Conservation (phyloP, 2,888 invertebrate species). For the Siphonodentalium dalli region DNA sequence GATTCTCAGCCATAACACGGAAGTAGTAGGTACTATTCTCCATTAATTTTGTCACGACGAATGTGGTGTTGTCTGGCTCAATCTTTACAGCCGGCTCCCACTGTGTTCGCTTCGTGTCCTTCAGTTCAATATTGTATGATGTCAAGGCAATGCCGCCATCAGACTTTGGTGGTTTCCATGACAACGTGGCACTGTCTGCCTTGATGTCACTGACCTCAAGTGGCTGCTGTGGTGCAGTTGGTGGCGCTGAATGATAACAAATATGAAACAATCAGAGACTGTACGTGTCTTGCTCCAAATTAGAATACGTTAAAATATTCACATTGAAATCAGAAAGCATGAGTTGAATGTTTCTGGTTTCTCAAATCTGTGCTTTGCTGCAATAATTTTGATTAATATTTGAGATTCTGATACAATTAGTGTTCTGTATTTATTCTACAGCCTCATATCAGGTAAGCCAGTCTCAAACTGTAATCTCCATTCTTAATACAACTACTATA, state of each 20-base stretch:
- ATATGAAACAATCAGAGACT: no score
- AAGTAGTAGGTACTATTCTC: slow-evolving; percentile 93
- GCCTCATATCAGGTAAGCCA: no score
- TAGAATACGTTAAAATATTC: no score
- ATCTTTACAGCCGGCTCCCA: slow-evolving; percentile 77
- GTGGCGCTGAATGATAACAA: slow-evolving; percentile 59
- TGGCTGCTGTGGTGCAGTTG: slow-evolving; percentile 51
- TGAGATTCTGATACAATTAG: no score
- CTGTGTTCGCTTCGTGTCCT: slow-evolving; percentile 77
- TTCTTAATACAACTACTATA: no score
- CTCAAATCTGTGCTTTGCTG: no score
- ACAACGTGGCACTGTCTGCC: slow-evolving; percentile 83
- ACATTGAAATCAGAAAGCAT: no score
- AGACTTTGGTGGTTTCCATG: slow-evolving; percentile 59
- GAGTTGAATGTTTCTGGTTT: no score
- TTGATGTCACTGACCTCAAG: slow-evolving; percentile 80
- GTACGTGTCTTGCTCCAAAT: no score
- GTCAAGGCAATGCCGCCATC: slow-evolving; percentile 61
- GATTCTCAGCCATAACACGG: slow-evolving; percentile 85
- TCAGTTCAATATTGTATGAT: slow-evolving; percentile 68
- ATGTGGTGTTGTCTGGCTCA: slow-evolving; percentile 32
- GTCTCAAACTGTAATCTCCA: no score
- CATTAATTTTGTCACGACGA: slow-evolving; percentile 69
- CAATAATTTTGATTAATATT: no score
- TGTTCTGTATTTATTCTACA: no score